Base-by-base conservation (phyloP, 2,797 vertebrate species). In the Oreonectes daqikongensis region DNA sequence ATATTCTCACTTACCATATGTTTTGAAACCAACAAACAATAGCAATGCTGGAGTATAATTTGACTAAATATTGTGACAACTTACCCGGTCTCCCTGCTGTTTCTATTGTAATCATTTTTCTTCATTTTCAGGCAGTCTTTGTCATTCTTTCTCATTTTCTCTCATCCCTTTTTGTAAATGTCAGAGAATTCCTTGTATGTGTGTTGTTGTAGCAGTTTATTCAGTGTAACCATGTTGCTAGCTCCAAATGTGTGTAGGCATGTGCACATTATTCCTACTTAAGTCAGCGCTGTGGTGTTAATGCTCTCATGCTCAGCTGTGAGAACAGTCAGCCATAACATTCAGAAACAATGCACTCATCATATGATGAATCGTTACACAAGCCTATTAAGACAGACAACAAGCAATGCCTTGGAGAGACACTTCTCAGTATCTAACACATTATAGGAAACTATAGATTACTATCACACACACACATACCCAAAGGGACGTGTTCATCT, bases 371-470 rank as follows among this genome's bases (percentile, higher is more conserved):
- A 79, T 84, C 69, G 52, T 82, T 82, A 76, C 74, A 52, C 53
- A 9, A 20, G 24, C 59, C 77, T 82, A 81, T 79, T 67, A 82
- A 84, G 80, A 84, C 69, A 63, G 83, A 82, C 72, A 75, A 66
- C 53, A 60, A 44, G 26, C 57, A 28, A 67, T 52, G 63, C 74
- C 71, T 46, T 53, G 44, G 53, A 73, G 78, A 78, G 75, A n/a
- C 10, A 57, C 55, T 48, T 64, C 68, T 71, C 48, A 30, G 70
- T 67, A 40, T 73, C 72, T 57, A 66, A 50, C 80, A 63, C 65
- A 67, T 74, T 40, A 15, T 24, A 77, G 72, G 66, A 75, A 84
- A 82, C 81, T 77, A 80, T 55, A 76, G 46, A 75, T 80, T 82
- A 67, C 61, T 50, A 72, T 84, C 80, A 65, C 73, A 71, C 48